Conservation (phyloP, 2,888 invertebrate genomes). For the Pyrochroa serraticornis region DNA sequence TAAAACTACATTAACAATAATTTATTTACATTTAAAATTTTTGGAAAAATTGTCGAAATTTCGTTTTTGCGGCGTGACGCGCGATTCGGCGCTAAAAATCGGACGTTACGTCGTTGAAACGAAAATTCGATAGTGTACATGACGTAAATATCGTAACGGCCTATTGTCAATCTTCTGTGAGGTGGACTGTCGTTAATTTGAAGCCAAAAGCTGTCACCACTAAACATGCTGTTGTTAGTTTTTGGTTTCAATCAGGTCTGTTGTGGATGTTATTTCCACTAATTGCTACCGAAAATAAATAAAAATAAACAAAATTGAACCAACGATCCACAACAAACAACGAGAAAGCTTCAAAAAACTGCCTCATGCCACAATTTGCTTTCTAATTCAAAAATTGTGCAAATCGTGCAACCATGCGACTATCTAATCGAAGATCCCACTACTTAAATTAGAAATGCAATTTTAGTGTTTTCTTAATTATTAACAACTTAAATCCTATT, state of each 20-base stretch:
- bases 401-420: conserved; percentile 32
- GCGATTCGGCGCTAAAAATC: conserved; percentile 15
- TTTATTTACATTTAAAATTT: conserved; percentile 20
- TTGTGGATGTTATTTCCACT: conserved; percentile 8
- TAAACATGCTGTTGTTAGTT: conserved; percentile 17
- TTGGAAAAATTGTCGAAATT: conserved; percentile 3
- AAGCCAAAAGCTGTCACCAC: conserved; percentile 19
- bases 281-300: not conserved
- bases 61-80: conserved; percentile 24
- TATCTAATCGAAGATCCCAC: conserved; percentile 16
- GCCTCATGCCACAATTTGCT: conserved; percentile 31
- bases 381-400: conserved; percentile 23
- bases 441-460: conserved; percentile 23
- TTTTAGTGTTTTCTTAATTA: conserved; percentile 11
- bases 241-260: conserved; percentile 7
- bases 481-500: conserved; percentile 18
- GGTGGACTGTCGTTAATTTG: conserved; percentile 37
- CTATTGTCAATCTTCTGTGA: conserved; percentile 47
- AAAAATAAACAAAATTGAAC: not conserved
- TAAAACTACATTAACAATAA: conserved; percentile 14
- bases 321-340: conserved; percentile 22
- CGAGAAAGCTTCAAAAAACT: conserved; percentile 15
- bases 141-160: conserved; percentile 51
- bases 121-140: conserved; percentile 43
- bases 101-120: conserved; percentile 21